These are phyloP conservation scores for Solenopsis fugax DNA, from an alignment of 1,140 invertebrate genomes.

Conservation along the genomic window DNA sequence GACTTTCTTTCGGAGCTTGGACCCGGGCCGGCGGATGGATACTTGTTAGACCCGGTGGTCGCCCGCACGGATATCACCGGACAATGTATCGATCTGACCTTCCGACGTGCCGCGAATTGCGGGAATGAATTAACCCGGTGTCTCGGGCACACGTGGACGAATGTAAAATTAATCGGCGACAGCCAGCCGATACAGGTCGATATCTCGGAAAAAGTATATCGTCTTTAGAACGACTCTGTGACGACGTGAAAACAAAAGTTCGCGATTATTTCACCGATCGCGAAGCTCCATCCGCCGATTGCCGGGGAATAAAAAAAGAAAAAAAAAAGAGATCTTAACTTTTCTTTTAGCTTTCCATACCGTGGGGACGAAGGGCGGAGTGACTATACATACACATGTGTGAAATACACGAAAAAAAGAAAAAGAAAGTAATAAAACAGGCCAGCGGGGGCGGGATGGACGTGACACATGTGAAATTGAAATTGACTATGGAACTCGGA, in stretches of 20 bases:
- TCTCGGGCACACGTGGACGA: neutral
- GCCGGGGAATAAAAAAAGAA: neutral
- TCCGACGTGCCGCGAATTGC: conserved; percentile 21
- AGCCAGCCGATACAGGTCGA: neutral
- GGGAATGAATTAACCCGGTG: conserved; percentile 25
- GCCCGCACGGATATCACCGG: neutral
- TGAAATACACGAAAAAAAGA: conserved; percentile 42
- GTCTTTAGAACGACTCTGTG: neutral
- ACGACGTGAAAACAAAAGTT: conserved; percentile 1
- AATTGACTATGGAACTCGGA: conserved; percentile 61
- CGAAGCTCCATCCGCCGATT: conserved; percentile 28
- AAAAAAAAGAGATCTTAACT: neutral
- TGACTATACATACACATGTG: conserved; percentile 45
- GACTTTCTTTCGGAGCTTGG: conserved; percentile 38
- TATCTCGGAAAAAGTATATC: conserved; percentile 8
- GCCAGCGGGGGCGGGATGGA: conserved; percentile 31
- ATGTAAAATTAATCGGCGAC: conserved; percentile 13
- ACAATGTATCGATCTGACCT: conserved; percentile 44
- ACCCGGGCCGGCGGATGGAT: conserved; percentile 30
- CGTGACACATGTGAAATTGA: conserved; percentile 59
- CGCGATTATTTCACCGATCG: conserved; percentile 11
- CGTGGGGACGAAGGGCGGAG: conserved; percentile 8
- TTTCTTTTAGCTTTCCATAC: neutral
- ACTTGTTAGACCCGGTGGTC: conserved; percentile 28
- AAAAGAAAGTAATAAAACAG: conserved; percentile 36